A percentile compares a stretch with the other conserved stretches of the same genome.
Evolutionary conservation across 2,797 vertebrate genomes (phyloP).

Genomic region (Rhinichthys osculus): DNA sequence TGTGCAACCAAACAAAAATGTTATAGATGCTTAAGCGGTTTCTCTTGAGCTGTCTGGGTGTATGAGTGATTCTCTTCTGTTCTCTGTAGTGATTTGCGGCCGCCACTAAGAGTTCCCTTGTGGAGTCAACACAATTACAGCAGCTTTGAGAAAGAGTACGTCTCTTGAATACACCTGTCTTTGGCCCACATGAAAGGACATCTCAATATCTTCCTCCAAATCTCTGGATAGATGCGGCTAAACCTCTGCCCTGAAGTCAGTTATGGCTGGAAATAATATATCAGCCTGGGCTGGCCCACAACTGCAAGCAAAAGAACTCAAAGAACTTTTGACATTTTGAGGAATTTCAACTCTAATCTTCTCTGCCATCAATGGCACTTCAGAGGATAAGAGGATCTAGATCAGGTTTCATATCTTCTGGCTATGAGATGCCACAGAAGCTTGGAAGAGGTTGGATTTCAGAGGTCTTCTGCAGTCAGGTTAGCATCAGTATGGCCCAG

Average conservation of each 20-base stretch:
- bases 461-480: slow-evolving; percentile 20
- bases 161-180: slow-evolving; percentile 52
- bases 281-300: slow-evolving; percentile 10
- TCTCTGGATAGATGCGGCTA: slow-evolving; percentile 42
- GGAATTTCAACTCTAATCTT: slow-evolving; percentile 36
- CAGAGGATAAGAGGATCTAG: slow-evolving; percentile 45
- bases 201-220: slow-evolving; percentile 57
- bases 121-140: slow-evolving; percentile 57
- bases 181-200: slow-evolving; percentile 60
- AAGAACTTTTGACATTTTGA: slow-evolving; percentile 46
- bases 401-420: slow-evolving; percentile 48
- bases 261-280: slow-evolving; percentile 47
- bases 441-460: slow-evolving; percentile 34
- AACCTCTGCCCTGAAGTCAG: slow-evolving; percentile 46
- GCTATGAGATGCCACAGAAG: slow-evolving; percentile 45
- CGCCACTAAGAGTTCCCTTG: slow-evolving; percentile 47
- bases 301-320: neutral
- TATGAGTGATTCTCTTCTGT: slow-evolving; percentile 40
- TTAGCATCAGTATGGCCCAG: slow-evolving; percentile 50
- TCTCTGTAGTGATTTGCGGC: slow-evolving; percentile 42
- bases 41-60: slow-evolving; percentile 46
- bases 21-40: slow-evolving; percentile 31
- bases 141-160: slow-evolving; percentile 34
- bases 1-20: slow-evolving; percentile 28
- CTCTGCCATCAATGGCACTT: slow-evolving; percentile 37